Conservation (phyloP, 1,140 invertebrate genomes). For the Acromyrmex echinatior region DNA sequence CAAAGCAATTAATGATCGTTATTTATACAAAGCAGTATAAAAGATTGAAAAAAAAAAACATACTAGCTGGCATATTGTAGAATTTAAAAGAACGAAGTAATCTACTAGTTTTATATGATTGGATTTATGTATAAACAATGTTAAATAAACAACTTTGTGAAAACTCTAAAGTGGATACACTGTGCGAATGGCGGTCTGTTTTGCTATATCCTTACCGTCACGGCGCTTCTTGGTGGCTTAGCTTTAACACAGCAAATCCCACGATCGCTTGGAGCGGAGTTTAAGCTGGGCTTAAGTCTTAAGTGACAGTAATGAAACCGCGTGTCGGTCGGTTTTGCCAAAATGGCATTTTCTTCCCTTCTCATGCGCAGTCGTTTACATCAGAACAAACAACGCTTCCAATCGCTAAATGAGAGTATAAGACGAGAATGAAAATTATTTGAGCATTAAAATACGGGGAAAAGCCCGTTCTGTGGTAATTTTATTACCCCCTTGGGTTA, state of each 20-base stretch:
- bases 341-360: constrained; percentile 57
- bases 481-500: constrained; percentile 23
- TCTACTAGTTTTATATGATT: background rate
- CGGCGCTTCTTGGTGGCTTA: constrained; percentile 62
- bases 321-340: constrained; percentile 60
- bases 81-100: background rate
- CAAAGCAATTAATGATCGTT: constrained; percentile 6
- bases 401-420: constrained; percentile 21
- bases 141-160: constrained; percentile 47
- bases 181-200: constrained; percentile 50
- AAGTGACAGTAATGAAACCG: constrained; percentile 73
- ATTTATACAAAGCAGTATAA: constrained; percentile 7
- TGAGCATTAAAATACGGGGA: background rate
- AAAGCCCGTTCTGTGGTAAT: background rate
- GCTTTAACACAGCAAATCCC: constrained; percentile 58
- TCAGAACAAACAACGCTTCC: constrained; percentile 14
- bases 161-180: constrained; percentile 49
- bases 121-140: constrained; percentile 43
- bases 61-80: background rate
- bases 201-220: constrained; percentile 59
- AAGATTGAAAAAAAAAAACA: background rate
- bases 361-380: constrained; percentile 4
- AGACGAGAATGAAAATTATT: constrained; percentile 5
- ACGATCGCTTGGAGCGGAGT: constrained; percentile 49
- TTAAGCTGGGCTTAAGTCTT: constrained; percentile 66